Evolutionary conservation across 2,888 invertebrate species (phyloP).

Genomic region (Drosophila cracens): DNA sequence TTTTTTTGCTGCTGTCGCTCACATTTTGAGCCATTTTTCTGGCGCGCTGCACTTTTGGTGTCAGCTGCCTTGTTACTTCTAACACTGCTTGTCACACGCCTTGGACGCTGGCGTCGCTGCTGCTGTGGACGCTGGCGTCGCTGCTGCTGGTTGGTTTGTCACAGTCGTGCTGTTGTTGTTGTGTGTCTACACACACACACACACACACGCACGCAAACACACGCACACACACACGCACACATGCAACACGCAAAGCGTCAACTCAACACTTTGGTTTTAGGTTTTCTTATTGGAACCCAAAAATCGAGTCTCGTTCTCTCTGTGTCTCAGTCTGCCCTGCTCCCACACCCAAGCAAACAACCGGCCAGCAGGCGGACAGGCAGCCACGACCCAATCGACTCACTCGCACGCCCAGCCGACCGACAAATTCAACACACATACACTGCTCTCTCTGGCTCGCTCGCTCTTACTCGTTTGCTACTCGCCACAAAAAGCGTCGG

Average conservation of each 20-base stretch:
- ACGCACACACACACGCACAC: constrained; percentile 15
- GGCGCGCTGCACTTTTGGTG: constrained; percentile 75
- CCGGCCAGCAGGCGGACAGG: constrained; percentile 10
- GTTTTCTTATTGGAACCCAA: constrained; percentile 74
- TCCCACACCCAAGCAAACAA: constrained; percentile 47
- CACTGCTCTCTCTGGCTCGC: constrained; percentile 29
- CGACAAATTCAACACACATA: constrained; percentile 62
- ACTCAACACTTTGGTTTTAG: constrained; percentile 76
- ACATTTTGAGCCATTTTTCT: constrained; percentile 68
- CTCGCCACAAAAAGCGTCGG: constrained; percentile 29
- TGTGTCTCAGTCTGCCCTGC: constrained; percentile 57
- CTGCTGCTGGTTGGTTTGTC: constrained; percentile 76
- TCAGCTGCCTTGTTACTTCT: constrained; percentile 80
- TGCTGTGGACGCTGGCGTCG: constrained; percentile 51
- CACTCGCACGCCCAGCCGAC: constrained; percentile 54
- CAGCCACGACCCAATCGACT: constrained; percentile 52
- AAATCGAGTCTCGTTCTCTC: constrained; percentile 33
- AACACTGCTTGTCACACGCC: constrained; percentile 71
- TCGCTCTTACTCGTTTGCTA: constrained; percentile 38
- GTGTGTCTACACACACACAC: constrained; percentile 41
- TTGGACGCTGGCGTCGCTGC: constrained; percentile 54
- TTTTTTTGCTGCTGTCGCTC: constrained; percentile 47
- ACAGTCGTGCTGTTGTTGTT: constrained; percentile 52
- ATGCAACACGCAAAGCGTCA: constrained; percentile 57
- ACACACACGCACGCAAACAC: constrained; percentile 12